Evolutionary conservation across 2,113 vertebrate species (phyloP).

Genomic region (Campylorhamphus procurvoides): DNA sequence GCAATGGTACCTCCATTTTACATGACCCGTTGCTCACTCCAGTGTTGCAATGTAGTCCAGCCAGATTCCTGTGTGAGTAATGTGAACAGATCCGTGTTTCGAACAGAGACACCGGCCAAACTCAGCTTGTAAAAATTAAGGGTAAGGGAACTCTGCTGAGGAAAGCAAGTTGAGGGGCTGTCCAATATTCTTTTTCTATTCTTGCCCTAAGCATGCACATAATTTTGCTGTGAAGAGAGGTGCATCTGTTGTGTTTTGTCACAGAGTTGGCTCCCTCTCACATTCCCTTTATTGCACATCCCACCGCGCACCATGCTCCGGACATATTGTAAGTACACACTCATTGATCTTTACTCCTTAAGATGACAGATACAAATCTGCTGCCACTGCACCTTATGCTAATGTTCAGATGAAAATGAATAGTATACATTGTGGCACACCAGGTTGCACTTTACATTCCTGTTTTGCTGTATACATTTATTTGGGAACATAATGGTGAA

Average conservation of each 20-base stretch:
- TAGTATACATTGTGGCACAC: not conserved
- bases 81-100: not conserved
- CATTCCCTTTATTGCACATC: not conserved
- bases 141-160: not conserved
- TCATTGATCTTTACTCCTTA: slow-evolving; percentile 15
- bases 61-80: not conserved
- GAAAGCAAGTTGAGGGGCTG: not conserved
- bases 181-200: not conserved
- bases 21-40: not conserved
- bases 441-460: not conserved
- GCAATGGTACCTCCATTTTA: not conserved
- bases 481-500: not conserved
- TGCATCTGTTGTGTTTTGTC: not conserved
- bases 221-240: not conserved
- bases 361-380: slow-evolving; percentile 37
- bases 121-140: not conserved
- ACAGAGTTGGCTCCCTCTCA: not conserved
- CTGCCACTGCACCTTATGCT: slow-evolving; percentile 31
- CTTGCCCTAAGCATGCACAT: not conserved
- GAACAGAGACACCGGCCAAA: not conserved
- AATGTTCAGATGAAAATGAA: slow-evolving; percentile 6
- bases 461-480: not conserved
- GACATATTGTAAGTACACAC: not conserved
- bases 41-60: not conserved
- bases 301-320: accelerated